Evolutionary conservation across 2,113 vertebrate genomes (phyloP), one percentile per base, ranked within the genome.

Genomic region (Acinonyx jubatus): DNA sequence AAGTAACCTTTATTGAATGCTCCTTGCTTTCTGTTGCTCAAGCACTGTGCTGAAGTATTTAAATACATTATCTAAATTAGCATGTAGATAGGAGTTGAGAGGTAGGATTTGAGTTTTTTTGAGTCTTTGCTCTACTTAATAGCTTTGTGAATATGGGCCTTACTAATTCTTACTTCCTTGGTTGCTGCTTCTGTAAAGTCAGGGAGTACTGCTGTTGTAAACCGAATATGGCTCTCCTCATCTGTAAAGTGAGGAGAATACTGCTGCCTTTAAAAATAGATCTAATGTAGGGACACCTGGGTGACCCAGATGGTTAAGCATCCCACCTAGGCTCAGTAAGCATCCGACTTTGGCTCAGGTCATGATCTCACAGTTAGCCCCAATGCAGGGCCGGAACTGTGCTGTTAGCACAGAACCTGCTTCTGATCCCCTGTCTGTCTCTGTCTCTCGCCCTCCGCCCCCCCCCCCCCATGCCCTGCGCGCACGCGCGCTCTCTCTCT

Each of bases 1-100:
- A 61, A 27, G 29, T 83, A 38, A 48, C 31, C 31, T 91, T 87
- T 91, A 85, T 48, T 91, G 66, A 94, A 52, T 96, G 87, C 65
- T 86, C 86, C 31, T 63, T 85, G 87, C 65, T 86, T 91, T 33
- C 80, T 90, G 9, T 91, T 80, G 41, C 15, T 63, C 12, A 63
- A n/a, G 52, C 71, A 52, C n/a, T 80, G 14, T 69, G 57, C 0
- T 4, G 18, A 83, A 25, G 48, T 83, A 48, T 88, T 74, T 68
- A 82, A 82, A 31, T 91, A 71, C 33, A 29, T 96, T n/a, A 50
- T 38, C 29, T 91, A 21, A 52, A 23, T 61, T 88, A 21, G 27
- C 23, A 3, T 55, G 14, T 65, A 87, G 66, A 27, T 81, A 73
- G 73, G 31, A 41, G 25, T 18, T 81, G 48, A 86, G 31, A 81